A percentile compares a stretch with the other conserved stretches of the same genome.
Evolutionary conservation across 2,888 invertebrate genomes (phyloP).

Genomic region (Oxycera nigricornis): DNA sequence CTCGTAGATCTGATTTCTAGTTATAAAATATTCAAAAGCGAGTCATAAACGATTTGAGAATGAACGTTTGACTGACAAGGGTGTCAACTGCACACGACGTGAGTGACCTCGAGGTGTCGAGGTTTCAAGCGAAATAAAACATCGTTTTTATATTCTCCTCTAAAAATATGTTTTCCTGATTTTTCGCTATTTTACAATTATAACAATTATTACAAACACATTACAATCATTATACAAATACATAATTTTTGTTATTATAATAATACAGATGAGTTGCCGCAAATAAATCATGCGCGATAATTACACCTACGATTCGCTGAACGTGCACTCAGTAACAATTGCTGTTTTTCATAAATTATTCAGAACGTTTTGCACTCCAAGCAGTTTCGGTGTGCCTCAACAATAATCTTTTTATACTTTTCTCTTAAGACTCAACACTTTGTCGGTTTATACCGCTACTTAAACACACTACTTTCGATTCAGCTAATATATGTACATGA

Average conservation of each 20-base stretch:
- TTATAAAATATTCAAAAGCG: too few species aligned
- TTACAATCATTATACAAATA: conserved; percentile 20
- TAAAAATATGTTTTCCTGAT: conserved; percentile 29
- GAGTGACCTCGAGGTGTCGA: too few species aligned
- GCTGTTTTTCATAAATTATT: background rate
- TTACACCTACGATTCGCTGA: conserved; percentile 22
- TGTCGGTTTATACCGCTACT: too few species aligned
- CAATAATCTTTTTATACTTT: too few species aligned
- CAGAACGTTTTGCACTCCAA: background rate
- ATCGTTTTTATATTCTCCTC: background rate
- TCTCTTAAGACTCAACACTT: too few species aligned
- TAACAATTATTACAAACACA: conserved; percentile 21
- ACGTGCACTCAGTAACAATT: conserved; percentile 37
- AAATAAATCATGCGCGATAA: conserved; percentile 18
- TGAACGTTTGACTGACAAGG: too few species aligned
- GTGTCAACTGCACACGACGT: too few species aligned
- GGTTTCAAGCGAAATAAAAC: background rate
- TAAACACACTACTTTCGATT: too few species aligned
- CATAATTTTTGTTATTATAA: background rate
- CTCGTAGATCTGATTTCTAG: too few species aligned
- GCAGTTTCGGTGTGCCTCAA: too few species aligned
- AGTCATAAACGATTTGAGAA: too few species aligned
- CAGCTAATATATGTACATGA: too few species aligned
- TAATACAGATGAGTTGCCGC: conserved; percentile 13
- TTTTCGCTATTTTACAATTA: conserved; percentile 1